Percentiles rank a stretch among this genome's conserved stretches.
Evolutionary conservation across 1,140 invertebrate genomes (phyloP).

Genomic region (Pachypsylla venusta): DNA sequence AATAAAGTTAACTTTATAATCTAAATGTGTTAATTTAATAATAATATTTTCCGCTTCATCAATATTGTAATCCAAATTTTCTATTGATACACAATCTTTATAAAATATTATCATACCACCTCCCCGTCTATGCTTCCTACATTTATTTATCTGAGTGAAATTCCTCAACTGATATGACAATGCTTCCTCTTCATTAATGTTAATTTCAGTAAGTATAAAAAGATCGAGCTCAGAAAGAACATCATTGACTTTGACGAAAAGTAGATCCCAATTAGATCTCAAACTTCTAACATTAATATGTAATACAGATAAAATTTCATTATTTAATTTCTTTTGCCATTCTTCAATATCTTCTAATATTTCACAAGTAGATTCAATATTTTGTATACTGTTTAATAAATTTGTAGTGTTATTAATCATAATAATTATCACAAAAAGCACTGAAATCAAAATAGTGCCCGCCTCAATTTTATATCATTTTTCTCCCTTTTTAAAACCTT

Average conservation of each 20-base stretch:
- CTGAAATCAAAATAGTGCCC: too few relatives aligned
- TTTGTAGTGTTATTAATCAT: too few relatives aligned
- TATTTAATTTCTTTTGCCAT: too few relatives aligned
- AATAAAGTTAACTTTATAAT: neutral
- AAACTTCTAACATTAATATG: conserved; percentile 12
- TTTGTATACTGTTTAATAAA: too few relatives aligned
- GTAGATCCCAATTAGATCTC: conserved; percentile 10
- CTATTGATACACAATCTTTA: neutral
- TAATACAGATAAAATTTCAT: too few relatives aligned
- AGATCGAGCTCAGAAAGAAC: neutral
- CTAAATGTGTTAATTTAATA: neutral
- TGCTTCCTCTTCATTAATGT: conserved; percentile 6
- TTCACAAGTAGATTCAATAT: too few relatives aligned
- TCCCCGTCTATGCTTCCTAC: conserved; percentile 1
- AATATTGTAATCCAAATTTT: neutral
- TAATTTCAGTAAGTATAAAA: conserved; percentile 10
- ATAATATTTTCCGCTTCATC: conserved; percentile 6
- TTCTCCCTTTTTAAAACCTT: too few relatives aligned
- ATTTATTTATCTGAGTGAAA: conserved; percentile 11
- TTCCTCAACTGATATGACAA: conserved; percentile 4
- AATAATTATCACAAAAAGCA: too few relatives aligned
- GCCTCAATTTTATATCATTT: too few relatives aligned
- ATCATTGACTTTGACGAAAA: neutral
- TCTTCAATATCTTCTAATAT: too few relatives aligned
- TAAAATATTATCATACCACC: conserved; percentile 11